Evolutionary conservation across 2,113 vertebrate genomes (phyloP).

Genomic region (Uropsilus gracilis): DNA sequence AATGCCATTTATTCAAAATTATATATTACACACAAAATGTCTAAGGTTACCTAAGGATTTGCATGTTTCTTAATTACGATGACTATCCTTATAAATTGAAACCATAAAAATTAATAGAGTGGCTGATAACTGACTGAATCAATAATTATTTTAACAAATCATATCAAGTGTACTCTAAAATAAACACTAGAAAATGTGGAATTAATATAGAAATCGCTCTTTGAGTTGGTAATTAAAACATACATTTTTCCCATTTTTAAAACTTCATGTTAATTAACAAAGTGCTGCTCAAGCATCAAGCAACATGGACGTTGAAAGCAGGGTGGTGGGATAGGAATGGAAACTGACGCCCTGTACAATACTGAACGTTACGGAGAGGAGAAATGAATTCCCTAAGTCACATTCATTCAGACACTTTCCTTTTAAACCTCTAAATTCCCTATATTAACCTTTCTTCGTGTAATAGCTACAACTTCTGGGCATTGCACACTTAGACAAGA

Average conservation of each 20-base stretch:
- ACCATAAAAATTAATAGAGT: neutral
- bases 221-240: neutral
- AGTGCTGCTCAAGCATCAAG: neutral
- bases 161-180: neutral
- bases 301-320: neutral
- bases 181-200: neutral
- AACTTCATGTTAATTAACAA: neutral
- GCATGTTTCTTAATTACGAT: neutral
- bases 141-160: conserved; percentile 20
- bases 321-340: neutral
- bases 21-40: neutral
- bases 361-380: neutral
- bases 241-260: neutral
- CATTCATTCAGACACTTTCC: neutral
- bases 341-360: neutral
- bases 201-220: neutral
- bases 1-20: neutral
- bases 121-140: neutral
- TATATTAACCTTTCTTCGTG: neutral
- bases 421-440: neutral
- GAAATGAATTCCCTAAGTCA: neutral
- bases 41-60: neutral
- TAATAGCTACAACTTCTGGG: neutral
- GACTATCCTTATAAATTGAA: neutral
- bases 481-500: neutral